phyloP scores from a whole-genome alignment of 2,113 vertebrate species.

The Albula goreensis region DNA sequence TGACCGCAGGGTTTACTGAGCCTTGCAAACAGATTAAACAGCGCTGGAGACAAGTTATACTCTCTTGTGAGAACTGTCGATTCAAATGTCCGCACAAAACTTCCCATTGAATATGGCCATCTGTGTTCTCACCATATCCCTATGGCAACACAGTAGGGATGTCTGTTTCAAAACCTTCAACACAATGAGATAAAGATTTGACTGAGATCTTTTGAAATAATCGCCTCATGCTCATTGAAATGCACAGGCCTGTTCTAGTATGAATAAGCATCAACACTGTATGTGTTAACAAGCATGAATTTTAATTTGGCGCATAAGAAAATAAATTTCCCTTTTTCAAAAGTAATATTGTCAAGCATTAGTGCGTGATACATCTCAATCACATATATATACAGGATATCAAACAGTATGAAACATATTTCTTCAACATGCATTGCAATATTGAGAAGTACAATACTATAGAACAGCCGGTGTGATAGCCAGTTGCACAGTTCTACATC shows the following conservation, averaged over 20 bases:
- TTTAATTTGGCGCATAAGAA: background rate
- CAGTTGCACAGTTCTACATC: background rate
- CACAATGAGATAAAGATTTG: constrained; percentile 34
- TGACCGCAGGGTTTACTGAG: background rate
- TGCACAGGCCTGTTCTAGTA: constrained; percentile 16
- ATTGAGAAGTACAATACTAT: background rate
- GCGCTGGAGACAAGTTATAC: background rate
- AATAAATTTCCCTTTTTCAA: background rate
- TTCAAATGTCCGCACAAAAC: constrained; percentile 20
- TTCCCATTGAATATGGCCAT: constrained; percentile 37
- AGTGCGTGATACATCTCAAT: background rate
- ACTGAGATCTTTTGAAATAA: constrained; percentile 38
- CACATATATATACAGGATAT: background rate
- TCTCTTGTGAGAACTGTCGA: background rate
- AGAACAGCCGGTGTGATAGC: background rate
- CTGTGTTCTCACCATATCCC: constrained; percentile 43
- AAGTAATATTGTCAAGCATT: background rate
- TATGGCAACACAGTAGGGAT: constrained; percentile 51
- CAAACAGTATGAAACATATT: background rate
- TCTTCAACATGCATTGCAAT: background rate
- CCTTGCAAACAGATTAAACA: background rate
- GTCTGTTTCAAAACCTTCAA: constrained; percentile 29
- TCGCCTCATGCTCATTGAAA: constrained; percentile 24
- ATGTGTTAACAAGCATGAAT: background rate
- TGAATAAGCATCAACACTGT: background rate